Evolutionary conservation across 2,113 vertebrate species (phyloP).

Genomic region (Melanerpes aurifrons): DNA sequence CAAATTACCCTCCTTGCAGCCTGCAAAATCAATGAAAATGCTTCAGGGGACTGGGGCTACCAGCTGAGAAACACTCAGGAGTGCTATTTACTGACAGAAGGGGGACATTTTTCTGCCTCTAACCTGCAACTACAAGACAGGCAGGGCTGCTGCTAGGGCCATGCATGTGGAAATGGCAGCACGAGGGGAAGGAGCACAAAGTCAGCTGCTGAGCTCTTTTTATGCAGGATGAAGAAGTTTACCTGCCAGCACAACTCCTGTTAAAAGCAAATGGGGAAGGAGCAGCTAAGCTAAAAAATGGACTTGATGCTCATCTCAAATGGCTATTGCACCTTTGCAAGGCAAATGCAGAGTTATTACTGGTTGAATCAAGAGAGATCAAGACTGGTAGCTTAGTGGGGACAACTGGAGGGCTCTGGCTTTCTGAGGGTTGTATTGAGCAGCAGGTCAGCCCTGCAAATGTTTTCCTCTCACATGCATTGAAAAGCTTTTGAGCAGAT

Average conservation of each 20-base stretch:
- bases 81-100: neutral
- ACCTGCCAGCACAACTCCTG: neutral
- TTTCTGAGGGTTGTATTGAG: neutral
- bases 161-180: neutral
- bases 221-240: neutral
- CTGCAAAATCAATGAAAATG: neutral
- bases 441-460: neutral
- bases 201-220: neutral
- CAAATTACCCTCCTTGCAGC: neutral
- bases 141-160: neutral
- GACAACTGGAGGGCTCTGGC: neutral
- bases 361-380: neutral
- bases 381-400: neutral
- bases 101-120: neutral
- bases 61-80: slow-evolving; percentile 3
- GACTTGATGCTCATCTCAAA: neutral
- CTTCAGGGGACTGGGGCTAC: neutral
- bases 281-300: neutral
- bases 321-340: neutral
- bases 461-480: neutral
- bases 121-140: neutral
- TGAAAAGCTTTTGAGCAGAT: neutral
- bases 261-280: neutral
- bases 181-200: neutral
- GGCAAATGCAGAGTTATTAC: neutral